Evolutionary conservation across 2,888 invertebrate genomes (phyloP), one percentile per base, ranked within the genome.

Genomic region (Perithous albicinctus): DNA sequence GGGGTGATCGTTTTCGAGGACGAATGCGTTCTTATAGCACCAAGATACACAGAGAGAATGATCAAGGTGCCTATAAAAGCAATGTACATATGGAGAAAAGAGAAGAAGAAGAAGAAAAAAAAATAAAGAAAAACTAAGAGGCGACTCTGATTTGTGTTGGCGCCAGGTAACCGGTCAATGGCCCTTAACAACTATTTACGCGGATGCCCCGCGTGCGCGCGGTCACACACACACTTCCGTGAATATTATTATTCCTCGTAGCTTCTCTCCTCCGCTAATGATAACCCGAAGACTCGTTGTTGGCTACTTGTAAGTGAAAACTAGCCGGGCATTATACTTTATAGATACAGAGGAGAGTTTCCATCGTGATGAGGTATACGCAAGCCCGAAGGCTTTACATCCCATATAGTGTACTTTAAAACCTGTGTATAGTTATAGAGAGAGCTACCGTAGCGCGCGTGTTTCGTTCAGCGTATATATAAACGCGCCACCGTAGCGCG

Each of bases 191-290:
- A 12, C 26, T 26, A 10, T 29, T 56, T 56, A 56, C 54, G 29
- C n/a, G 15, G 29, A 56, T 48, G 41, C 41, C 73, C 67, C 41
- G n/a, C 35, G n/a, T n/a, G n/a, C n/a, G n/a, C n/a, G n/a, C n/a
- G n/a, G n/a, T n/a, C n/a, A n/a, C n/a, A n/a, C n/a, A n/a, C n/a
- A 18, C 20, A 61, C 74, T 81, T 81, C 74, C 78, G 67, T 66
- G 74, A 78, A 54, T 69, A 74, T 78, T 56, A 81, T 78, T n/a
- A 41, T 69, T 32, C 32, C 15, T 64, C 18, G 41, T 6, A 2
- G 18, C 15, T n/a, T n/a, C n/a, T n/a, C n/a, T n/a, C n/a, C n/a
- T 23, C 8, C n/a, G 26, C 35, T 38, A 61, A 38, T 61, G 35
- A 32, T 15, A 8, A 38, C 35, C 18, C 32, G 59, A 20, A 35